Evolutionary conservation across 1,140 invertebrate genomes (phyloP).

Genomic region (Heliconius himera): DNA sequence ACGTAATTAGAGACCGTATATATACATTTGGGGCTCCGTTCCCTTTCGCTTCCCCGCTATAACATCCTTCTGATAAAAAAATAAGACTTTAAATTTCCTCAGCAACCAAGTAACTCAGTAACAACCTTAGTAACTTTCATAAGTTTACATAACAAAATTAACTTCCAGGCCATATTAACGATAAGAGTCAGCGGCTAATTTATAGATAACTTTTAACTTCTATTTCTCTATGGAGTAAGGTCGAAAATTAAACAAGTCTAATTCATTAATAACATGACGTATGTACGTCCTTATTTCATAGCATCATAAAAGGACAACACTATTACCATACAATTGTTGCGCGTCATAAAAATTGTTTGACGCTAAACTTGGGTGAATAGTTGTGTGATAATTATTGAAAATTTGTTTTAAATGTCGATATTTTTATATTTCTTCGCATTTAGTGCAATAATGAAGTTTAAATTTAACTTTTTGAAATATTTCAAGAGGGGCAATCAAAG

Average conservation of each 20-base stretch:
- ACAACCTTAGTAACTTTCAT: slow-evolving; percentile 29
- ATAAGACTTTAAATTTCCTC: neutral
- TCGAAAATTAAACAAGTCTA: neutral
- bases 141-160: slow-evolving; percentile 38
- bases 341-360: slow-evolving; percentile 61
- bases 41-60: too few species aligned
- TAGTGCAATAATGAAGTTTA: neutral
- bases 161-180: slow-evolving; percentile 43
- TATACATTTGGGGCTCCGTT: too few species aligned
- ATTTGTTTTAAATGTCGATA: slow-evolving; percentile 1
- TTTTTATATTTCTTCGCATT: neutral
- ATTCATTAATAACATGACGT: slow-evolving; percentile 54
- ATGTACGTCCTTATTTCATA: slow-evolving; percentile 50
- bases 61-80: too few species aligned
- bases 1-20: too few species aligned
- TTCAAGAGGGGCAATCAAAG: too few species aligned
- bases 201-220: neutral
- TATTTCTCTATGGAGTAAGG: neutral
- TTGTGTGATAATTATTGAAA: slow-evolving; percentile 29
- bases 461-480: too few species aligned
- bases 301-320: slow-evolving; percentile 61
- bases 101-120: neutral
- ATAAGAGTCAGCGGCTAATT: slow-evolving; percentile 41
- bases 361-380: slow-evolving; percentile 43
- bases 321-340: slow-evolving; percentile 74